Evolutionary conservation across 2,888 invertebrate genomes (phyloP).

Genomic region (Thumatha senex): DNA sequence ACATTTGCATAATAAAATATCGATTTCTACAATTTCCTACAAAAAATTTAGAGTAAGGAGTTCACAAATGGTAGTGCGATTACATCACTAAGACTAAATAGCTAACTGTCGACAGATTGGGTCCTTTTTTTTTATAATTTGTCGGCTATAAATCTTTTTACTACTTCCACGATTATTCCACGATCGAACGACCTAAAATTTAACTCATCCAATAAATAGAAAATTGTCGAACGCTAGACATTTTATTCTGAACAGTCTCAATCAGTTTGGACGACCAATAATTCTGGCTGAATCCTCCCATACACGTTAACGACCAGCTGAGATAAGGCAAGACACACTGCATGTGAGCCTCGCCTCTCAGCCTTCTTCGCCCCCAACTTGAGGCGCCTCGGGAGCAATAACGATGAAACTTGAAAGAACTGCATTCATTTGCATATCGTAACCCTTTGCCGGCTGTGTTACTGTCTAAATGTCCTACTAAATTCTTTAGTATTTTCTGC

Average conservation of each 20-base stretch:
- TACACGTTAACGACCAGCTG: constrained; percentile 35
- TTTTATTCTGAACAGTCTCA: constrained; percentile 13
- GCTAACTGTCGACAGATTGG: too few species aligned
- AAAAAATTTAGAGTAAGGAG: too few species aligned
- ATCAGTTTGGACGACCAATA: constrained; percentile 30
- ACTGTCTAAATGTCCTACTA: constrained; percentile 35
- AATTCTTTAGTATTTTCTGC: constrained; percentile 16
- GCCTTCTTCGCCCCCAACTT: constrained; percentile 5
- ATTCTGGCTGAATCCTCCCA: constrained; percentile 26
- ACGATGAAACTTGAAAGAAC: constrained; percentile 58
- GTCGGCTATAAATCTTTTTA: too few species aligned
- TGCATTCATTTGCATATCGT: constrained; percentile 65
- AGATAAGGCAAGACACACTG: constrained; percentile 39
- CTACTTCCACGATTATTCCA: too few species aligned
- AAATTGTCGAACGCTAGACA: not conserved
- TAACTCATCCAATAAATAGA: too few species aligned
- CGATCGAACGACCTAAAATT: too few species aligned
- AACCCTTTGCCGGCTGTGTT: constrained; percentile 13
- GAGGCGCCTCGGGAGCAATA: constrained; percentile 58
- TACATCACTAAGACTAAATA: too few species aligned
- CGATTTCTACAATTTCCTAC: too few species aligned
- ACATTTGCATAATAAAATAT: too few species aligned
- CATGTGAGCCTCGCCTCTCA: constrained; percentile 17
- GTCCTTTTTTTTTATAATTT: too few species aligned
- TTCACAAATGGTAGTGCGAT: too few species aligned